phyloP scores from a whole-genome alignment of 1,140 invertebrate species.

The Hermatobates lingyangjiaoensis region DNA sequence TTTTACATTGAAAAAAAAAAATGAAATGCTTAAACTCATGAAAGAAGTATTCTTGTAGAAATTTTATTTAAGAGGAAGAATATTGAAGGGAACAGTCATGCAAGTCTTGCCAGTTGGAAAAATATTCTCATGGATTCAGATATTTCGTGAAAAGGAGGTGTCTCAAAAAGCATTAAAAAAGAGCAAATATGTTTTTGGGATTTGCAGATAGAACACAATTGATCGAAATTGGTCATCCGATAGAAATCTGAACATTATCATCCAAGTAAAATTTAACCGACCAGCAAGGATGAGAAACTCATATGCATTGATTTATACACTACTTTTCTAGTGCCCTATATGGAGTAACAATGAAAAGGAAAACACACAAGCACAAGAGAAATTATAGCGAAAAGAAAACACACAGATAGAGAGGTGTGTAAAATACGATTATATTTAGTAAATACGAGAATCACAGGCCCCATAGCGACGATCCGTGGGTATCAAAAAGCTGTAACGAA shows the following conservation, averaged over 20 bases:
- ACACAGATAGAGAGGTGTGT: slow-evolving; percentile 12
- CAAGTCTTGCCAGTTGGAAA: neutral
- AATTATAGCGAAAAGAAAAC: too few species aligned
- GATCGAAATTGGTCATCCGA: neutral
- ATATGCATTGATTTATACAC: slow-evolving; percentile 12
- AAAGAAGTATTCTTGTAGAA: neutral
- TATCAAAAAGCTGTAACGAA: slow-evolving; percentile 15
- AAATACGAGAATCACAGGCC: slow-evolving; percentile 14
- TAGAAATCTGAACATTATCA: neutral
- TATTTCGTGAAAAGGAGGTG: neutral
- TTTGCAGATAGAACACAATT: neutral
- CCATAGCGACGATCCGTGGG: slow-evolving; percentile 15
- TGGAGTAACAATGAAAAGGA: slow-evolving; percentile 12
- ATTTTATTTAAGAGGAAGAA: neutral
- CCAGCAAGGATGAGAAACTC: slow-evolving; percentile 6
- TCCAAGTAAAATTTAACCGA: slow-evolving; percentile 1
- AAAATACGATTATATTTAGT: slow-evolving; percentile 15
- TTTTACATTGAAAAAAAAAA: neutral
- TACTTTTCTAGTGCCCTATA: slow-evolving; percentile 13
- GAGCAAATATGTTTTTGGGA: neutral
- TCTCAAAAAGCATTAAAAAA: neutral
- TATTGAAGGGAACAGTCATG: neutral
- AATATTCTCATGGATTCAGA: neutral
- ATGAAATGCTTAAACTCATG: neutral
- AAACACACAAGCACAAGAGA: slow-evolving; percentile 11